Percentiles rank a stretch among this genome's conserved stretches.
Evolutionary conservation across 1,140 invertebrate genomes (phyloP).

Genomic region (Gonioctena quinquepunctata): DNA sequence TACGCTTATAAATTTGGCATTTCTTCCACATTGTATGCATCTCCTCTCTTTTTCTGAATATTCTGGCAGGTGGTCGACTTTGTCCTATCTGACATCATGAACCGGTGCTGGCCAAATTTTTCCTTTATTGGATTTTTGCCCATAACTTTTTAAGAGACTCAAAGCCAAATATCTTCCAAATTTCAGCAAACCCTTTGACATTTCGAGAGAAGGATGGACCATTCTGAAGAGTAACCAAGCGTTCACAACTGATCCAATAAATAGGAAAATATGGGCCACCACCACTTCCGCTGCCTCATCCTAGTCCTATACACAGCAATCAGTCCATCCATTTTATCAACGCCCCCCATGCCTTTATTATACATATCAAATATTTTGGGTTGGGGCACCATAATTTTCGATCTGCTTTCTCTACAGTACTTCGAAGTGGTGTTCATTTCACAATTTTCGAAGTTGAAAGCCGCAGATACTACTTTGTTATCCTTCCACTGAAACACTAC

Average conservation of each 20-base stretch:
- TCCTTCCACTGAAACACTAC: constrained; percentile 47
- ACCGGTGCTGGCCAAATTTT: background rate
- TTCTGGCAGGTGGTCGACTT: background rate
- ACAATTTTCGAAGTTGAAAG: constrained; percentile 45
- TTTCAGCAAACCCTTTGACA: too few relatives aligned
- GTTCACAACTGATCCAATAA: background rate
- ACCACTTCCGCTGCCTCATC: constrained; percentile 14
- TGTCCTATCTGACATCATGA: background rate
- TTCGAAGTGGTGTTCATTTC: background rate
- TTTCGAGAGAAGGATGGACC: too few relatives aligned
- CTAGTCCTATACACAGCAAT: constrained; percentile 28
- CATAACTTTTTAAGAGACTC: background rate
- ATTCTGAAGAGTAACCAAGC: background rate
- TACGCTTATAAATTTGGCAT: background rate
- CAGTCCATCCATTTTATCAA: constrained; percentile 43
- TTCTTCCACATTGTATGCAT: background rate
- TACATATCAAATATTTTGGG: constrained; percentile 42
- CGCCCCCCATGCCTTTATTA: constrained; percentile 51
- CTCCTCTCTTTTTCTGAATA: background rate
- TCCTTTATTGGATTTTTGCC: background rate
- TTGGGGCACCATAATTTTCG: background rate
- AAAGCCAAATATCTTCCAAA: too few relatives aligned
- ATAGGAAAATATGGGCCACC: background rate
- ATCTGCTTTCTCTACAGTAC: constrained; percentile 30
- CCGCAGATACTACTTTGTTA: constrained; percentile 47